These are phyloP conservation scores for Cotesia vestalis DNA, from an alignment of 1,140 invertebrate species.

Conservation along the genomic window DNA sequence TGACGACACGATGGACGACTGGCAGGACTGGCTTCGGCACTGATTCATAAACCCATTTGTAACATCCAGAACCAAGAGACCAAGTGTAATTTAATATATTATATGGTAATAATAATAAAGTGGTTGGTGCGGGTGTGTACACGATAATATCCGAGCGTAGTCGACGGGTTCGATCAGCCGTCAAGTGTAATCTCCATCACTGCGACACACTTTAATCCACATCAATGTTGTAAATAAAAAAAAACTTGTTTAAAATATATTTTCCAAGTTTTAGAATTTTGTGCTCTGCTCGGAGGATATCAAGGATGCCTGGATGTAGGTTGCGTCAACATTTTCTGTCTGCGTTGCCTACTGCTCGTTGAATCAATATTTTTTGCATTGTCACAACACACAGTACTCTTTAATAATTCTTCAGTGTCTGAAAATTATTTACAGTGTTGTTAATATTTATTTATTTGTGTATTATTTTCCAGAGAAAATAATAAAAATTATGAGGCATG, in stretches of 20 bases:
- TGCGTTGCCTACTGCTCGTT: constrained; percentile 26
- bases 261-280: not conserved
- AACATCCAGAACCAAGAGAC: constrained; percentile 27
- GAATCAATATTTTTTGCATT: constrained; percentile 15
- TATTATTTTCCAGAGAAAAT: not conserved
- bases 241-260: not conserved
- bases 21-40: constrained; percentile 35
- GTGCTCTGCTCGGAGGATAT: not conserved
- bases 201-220: constrained; percentile 7
- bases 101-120: constrained; percentile 3
- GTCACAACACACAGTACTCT: not conserved
- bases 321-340: constrained; percentile 8
- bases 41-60: constrained; percentile 45
- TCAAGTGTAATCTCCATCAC: constrained; percentile 24
- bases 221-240: not conserved
- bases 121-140: constrained; percentile 29
- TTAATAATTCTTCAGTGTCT: not conserved
- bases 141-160: constrained; percentile 28
- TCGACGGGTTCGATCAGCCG: constrained; percentile 34
- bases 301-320: not conserved
- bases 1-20: constrained; percentile 34
- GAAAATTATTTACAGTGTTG: no score
- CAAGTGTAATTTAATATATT: constrained; percentile 27
- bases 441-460: no score
- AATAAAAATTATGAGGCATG: not conserved